Base-by-base conservation (phyloP, 2,113 vertebrate genomes). In the Podocnemis expansa region DNA sequence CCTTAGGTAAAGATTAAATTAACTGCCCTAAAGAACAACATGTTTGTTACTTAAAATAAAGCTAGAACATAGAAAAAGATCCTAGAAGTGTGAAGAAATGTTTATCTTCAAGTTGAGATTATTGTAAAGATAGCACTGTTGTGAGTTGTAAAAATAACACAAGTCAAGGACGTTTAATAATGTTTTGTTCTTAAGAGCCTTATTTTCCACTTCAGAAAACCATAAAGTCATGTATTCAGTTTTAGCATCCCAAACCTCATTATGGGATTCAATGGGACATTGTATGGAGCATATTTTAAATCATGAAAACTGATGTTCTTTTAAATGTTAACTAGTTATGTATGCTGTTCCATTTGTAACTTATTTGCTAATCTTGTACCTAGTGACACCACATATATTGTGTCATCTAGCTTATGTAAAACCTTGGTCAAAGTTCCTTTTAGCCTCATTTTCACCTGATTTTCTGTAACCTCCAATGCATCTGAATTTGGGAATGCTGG, bases 381-480 rank as follows among this genome's bases (percentile, higher is more conserved):
- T 82, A 84, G 82, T 22, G 85, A 55, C 79, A 6, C 31, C 84
- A 80, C 91, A 84, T 60, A 73, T 83, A 5, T 7, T 5, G 2
- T 83, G 80, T 63, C 78, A 63, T 93, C 96, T 88, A 82, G 93
- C 90, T 95, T 78, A 17, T 0, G 2, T 87, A 87, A 96, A 45
- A 90, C 90, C 84, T 82, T 70, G 79, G 56, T 27, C 29, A 54
- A 52, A 93, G 94, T 76, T 93, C 88, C 52, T 0, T 1, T 2
- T 10, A 85, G 24, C 52, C 82, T 56, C 87, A 2, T 87, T 90
- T 7, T 24, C 91, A 91, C 87, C 94, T 93, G 87, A 0, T 73
- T 90, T 87, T 3, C 55, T 80, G 24, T 87, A 91, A 76, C 5
- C 24, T 82, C 93, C 91, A 87, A 93, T 85, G 94, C 84, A 94